Percentiles rank a stretch among this genome's conserved stretches.
Conservation (phyloP, 2,113 vertebrate species). For the Cheilinus undulatus region DNA sequence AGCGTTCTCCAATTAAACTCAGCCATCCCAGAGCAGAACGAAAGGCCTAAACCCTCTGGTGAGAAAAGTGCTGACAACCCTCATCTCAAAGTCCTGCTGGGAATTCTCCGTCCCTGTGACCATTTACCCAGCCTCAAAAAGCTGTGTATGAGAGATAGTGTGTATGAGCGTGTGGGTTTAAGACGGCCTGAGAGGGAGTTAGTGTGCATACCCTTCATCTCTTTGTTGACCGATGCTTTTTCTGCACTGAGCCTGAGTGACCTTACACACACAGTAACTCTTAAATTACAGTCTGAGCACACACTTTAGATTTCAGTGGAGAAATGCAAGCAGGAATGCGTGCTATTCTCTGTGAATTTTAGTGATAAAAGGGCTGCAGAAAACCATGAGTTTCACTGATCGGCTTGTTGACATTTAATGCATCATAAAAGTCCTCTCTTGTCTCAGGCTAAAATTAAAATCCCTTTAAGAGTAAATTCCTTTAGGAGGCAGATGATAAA, state of each 20-base stretch:
- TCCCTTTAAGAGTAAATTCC: conserved; percentile 7
- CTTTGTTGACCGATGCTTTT: conserved; percentile 51
- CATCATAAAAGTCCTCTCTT: background rate
- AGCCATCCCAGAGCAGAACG: conserved; percentile 65
- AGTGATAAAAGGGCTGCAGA: background rate
- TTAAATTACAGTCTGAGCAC: conserved; percentile 15
- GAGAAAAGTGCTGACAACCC: conserved; percentile 76
- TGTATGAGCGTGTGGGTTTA: conserved; percentile 25
- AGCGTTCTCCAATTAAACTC: conserved; percentile 77
- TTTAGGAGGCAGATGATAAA: conserved; percentile 7
- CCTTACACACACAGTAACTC: conserved; percentile 19
- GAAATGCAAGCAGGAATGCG: background rate
- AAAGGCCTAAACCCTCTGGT: conserved; percentile 71
- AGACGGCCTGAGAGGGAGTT: conserved; percentile 10
- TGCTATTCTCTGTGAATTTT: background rate
- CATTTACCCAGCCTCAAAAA: conserved; percentile 62
- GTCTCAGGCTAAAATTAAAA: conserved; percentile 9
- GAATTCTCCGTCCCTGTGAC: conserved; percentile 64
- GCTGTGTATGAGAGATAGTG: conserved; percentile 1
- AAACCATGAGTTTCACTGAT: conserved; percentile 5
- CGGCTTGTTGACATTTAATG: background rate
- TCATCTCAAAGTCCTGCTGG: conserved; percentile 68
- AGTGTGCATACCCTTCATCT: conserved; percentile 47
- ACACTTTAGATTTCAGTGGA: conserved; percentile 3
- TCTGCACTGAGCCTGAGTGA: conserved; percentile 26